A percentile compares a stretch with the other conserved stretches of the same genome.
Conservation (phyloP, 2,797 vertebrate species). For the Enteromius afrohamiltoni region DNA sequence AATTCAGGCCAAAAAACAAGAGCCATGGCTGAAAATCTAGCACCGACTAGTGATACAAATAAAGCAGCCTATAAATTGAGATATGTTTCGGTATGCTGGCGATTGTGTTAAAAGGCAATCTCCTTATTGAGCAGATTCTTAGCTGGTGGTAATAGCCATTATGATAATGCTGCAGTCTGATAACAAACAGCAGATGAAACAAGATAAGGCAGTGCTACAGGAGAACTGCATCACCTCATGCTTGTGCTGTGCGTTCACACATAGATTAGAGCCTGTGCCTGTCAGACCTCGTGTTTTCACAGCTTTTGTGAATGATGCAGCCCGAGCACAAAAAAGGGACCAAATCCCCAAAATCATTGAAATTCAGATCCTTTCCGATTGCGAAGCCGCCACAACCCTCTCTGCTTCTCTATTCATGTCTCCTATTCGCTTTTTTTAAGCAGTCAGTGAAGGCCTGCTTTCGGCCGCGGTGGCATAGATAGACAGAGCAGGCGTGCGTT, state of each 20-base stretch:
- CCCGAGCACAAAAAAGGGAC: neutral
- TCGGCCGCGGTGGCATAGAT: constrained; percentile 29
- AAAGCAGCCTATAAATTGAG: constrained; percentile 39
- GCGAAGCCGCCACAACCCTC: neutral
- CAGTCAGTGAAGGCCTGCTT: constrained; percentile 45
- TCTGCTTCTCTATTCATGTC: constrained; percentile 10
- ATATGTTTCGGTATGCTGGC: constrained; percentile 37
- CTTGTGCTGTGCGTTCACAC: constrained; percentile 28
- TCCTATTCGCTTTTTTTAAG: constrained; percentile 37
- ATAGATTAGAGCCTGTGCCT: constrained; percentile 46
- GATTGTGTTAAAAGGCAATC: constrained; percentile 48
- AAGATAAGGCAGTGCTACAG: constrained; percentile 54
- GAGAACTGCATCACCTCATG: constrained; percentile 23
- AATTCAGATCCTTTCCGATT: constrained; percentile 54
- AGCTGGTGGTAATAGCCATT: constrained; percentile 51
- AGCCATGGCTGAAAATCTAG: constrained; percentile 22
- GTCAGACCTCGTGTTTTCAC: constrained; percentile 12
- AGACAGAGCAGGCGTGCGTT: constrained; percentile 56
- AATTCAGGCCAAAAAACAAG: constrained; percentile 46
- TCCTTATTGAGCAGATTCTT: constrained; percentile 37
- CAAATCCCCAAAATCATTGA: constrained; percentile 48
- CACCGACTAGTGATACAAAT: constrained; percentile 39
- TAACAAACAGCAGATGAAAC: constrained; percentile 55
- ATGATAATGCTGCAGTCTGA: constrained; percentile 61
- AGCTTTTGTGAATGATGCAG: constrained; percentile 35